Conservation (phyloP, 2,888 invertebrate species). For the Blera fallax region DNA sequence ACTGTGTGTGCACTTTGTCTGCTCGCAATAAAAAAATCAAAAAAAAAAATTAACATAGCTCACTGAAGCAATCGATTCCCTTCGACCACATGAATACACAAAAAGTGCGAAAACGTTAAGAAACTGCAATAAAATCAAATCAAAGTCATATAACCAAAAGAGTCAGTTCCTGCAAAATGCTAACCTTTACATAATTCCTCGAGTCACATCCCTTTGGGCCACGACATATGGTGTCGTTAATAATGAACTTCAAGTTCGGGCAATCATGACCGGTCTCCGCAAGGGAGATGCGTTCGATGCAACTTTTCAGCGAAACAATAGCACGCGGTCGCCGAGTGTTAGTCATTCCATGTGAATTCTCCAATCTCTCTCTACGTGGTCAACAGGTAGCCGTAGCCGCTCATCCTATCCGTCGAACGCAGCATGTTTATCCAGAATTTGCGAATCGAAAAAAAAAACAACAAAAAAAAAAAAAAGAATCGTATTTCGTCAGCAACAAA, state of each 20-base stretch:
- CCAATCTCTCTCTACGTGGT: neutral
- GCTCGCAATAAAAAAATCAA: neutral
- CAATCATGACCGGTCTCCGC: neutral
- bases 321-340: constrained; percentile 41
- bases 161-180: neutral
- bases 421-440: neutral
- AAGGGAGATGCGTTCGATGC: constrained; percentile 9
- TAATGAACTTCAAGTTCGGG: neutral
- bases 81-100: neutral
- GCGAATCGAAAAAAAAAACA: constrained; percentile 6
- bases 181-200: neutral
- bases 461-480: neutral
- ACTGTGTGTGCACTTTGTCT: neutral
- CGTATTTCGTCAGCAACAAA: constrained; percentile 29
- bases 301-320: constrained; percentile 3
- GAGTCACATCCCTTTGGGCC: neutral
- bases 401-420: neutral
- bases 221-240: neutral
- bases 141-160: neutral
- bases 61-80: neutral
- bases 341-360: constrained; percentile 17
- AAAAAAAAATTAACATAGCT: neutral
- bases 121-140: neutral
- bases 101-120: constrained; percentile 1
- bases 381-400: neutral